Evolutionary conservation across 2,113 vertebrate genomes (phyloP), one percentile per base, ranked within the genome.

Genomic region (Cephalopholis sonnerati): DNA sequence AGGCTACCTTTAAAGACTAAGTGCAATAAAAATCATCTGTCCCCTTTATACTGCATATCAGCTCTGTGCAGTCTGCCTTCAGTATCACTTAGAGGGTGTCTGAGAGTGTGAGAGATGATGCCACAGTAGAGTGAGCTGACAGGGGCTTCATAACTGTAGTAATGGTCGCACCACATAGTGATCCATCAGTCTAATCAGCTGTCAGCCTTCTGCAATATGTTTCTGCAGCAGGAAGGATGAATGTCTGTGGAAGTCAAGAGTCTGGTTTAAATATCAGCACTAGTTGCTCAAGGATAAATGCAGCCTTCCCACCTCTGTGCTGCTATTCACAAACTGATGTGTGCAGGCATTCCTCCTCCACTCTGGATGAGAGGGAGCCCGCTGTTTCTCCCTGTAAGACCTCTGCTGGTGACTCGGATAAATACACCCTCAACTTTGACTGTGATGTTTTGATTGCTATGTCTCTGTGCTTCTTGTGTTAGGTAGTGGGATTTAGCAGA

Each of bases 111-210:
- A 78, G 82, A 72, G 80, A 82, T 75, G 82, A 79, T 69, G 61
- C 58, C 71, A 71, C 65, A 72, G 70, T 64, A 68, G 68, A 72
- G 53, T 66, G 82, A 85, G 67, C 79, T 76, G 79, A 89, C 83
- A 83, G 84, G 22, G 58, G 77, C 77, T 75, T 82, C 80, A 83
- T 83, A 85, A 84, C 75, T 48, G 64, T 62, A 78, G 72, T 87
- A 74, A 86, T 85, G 91, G 70, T 58, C 57, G 75, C 74, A 76
- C 79, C 84, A 81, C 82, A 44, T 58, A 51, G 79, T 63, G 79
- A 91, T 91, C 87, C 74, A 85, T 94, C 84, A 87, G 74, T 76
- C 80, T 92, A 86, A 90, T 92, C 90, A 90, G 74, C 69, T 74
- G 85, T 87, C 89, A 78, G 85, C 22, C 57, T 65, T 67, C 82